phyloP scores from a whole-genome alignment of 1,140 invertebrate species.

The Psilanteris sp. region DNA sequence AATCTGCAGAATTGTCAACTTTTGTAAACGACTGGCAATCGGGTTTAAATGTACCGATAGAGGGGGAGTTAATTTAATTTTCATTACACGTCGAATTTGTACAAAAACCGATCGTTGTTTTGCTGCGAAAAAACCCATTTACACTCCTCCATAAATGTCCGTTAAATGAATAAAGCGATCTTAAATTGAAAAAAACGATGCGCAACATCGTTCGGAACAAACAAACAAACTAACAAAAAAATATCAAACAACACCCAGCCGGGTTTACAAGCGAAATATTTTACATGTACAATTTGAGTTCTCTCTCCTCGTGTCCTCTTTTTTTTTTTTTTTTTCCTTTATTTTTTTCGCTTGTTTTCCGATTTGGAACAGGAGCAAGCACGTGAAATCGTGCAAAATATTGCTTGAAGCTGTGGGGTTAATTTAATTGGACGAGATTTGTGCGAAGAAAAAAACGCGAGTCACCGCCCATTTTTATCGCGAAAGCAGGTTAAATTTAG shows the following conservation, averaged over 20 bases:
- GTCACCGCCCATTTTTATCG: neutral
- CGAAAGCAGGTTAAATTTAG: constrained; percentile 20
- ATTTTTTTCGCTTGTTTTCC: neutral
- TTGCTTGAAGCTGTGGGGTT: constrained; percentile 15
- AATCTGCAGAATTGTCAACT: too few species aligned
- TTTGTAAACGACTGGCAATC: too few species aligned
- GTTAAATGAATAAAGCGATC: constrained; percentile 41
- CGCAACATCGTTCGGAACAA: constrained; percentile 2
- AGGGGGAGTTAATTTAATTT: constrained; percentile 18
- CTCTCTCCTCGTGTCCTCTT: neutral
- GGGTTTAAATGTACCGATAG: neutral
- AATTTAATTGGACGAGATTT: constrained; percentile 41
- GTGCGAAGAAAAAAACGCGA: constrained; percentile 7
- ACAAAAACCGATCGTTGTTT: constrained; percentile 11
- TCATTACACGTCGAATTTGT: constrained; percentile 4
- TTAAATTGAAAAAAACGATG: constrained; percentile 37
- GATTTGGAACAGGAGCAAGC: constrained; percentile 10
- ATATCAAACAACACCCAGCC: constrained; percentile 12
- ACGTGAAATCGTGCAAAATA: constrained; percentile 23
- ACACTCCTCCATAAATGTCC: constrained; percentile 23
- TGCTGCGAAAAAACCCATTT: constrained; percentile 12
- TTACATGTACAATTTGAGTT: constrained; percentile 26
- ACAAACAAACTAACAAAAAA: constrained; percentile 29
- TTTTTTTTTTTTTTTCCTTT: neutral
- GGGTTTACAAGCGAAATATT: constrained; percentile 42